Conservation (phyloP, 2,113 vertebrate species). For the Propithecus coquereli region DNA sequence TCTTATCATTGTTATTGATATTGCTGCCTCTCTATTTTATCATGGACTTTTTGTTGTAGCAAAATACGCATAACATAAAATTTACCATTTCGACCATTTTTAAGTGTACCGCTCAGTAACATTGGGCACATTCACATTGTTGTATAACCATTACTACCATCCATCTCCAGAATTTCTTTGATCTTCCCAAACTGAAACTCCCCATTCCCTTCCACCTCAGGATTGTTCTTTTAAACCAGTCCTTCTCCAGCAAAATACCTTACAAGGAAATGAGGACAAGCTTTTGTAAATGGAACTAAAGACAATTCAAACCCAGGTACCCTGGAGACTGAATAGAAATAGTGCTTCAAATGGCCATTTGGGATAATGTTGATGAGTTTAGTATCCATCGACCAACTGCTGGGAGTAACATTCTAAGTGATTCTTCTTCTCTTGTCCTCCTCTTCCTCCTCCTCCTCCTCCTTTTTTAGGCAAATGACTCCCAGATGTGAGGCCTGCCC, state of each 20-base stretch:
- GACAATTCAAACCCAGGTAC: neutral
- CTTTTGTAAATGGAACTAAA: neutral
- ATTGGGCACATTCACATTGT: neutral
- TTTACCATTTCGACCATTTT: neutral
- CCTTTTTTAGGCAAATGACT: neutral
- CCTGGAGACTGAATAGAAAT: neutral
- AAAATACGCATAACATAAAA: neutral
- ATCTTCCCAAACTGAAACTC: neutral
- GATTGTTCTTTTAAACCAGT: neutral
- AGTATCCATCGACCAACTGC: neutral
- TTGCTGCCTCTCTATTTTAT: neutral
- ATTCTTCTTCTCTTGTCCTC: neutral
- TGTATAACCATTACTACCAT: neutral
- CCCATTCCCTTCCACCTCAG: neutral
- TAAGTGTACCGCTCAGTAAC: neutral
- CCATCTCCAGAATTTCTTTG: neutral
- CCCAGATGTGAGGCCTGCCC: neutral
- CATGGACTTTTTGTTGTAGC: neutral
- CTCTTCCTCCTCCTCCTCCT: neutral
- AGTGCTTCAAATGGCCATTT: neutral
- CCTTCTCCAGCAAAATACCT: neutral
- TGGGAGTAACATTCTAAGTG: neutral
- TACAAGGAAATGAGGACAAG: neutral
- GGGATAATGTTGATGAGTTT: neutral
- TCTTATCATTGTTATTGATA: neutral